These are phyloP conservation scores for Tanypteryx hageni DNA, from an alignment of 2,888 invertebrate genomes.

Conservation along the genomic window DNA sequence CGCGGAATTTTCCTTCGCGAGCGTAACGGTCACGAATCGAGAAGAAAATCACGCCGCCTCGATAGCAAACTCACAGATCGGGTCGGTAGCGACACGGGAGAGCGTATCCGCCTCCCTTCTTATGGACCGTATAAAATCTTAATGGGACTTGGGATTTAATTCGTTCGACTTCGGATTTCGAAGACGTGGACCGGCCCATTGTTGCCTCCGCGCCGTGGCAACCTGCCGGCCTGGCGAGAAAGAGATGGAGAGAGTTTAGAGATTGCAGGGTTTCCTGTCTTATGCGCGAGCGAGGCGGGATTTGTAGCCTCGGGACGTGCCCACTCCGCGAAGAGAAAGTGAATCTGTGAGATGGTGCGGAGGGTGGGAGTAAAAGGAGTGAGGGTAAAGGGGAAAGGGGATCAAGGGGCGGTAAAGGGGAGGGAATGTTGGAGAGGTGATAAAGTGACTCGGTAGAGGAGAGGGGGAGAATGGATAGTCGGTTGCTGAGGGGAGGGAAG, in stretches of 20 bases:
- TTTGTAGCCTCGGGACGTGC: constrained; percentile 35
- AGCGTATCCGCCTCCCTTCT: too few species aligned
- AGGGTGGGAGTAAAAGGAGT: neutral
- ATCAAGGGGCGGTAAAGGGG: neutral
- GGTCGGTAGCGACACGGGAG: too few species aligned
- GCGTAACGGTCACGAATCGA: constrained; percentile 48
- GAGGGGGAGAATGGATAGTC: neutral
- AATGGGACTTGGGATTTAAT: neutral
- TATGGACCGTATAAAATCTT: too few species aligned
- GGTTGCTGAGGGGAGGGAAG: constrained; percentile 2
- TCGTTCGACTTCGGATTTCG: too few species aligned
- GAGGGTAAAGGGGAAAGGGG: neutral
- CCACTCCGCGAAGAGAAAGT: constrained; percentile 48
- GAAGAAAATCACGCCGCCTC: neutral
- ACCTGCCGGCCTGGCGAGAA: neutral
- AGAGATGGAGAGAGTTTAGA: neutral
- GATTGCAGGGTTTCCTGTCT: neutral
- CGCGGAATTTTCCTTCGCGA: neutral
- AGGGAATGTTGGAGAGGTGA: constrained; percentile 2
- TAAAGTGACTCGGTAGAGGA: neutral
- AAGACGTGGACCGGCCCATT: too few species aligned
- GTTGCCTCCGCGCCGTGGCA: neutral
- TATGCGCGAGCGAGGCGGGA: neutral
- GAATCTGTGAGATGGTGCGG: constrained; percentile 49
- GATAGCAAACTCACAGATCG: too few species aligned